Percentiles rank a stretch among this genome's conserved stretches.
These are phyloP conservation scores for Hypena proboscidalis DNA, from an alignment of 2,888 invertebrate species.

Conservation along the genomic window DNA sequence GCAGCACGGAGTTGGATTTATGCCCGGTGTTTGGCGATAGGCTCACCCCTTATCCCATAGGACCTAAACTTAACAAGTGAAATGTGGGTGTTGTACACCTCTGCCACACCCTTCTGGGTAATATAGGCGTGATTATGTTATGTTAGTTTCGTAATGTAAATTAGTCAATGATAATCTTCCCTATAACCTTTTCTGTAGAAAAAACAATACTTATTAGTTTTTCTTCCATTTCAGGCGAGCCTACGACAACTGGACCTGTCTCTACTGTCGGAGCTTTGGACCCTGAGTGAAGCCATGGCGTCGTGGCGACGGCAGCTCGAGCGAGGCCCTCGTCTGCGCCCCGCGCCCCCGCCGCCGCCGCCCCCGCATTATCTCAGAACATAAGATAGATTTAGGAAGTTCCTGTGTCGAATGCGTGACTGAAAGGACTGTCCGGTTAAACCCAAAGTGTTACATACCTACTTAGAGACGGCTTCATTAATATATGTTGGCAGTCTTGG, in stretches of 20 bases:
- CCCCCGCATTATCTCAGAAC: slow-evolving; percentile 79
- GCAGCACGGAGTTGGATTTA: no score
- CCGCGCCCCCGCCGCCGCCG: slow-evolving; percentile 80
- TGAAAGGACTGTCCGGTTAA: slow-evolving; percentile 2
- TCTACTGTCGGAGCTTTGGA: slow-evolving; percentile 95
- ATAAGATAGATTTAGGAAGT: slow-evolving; percentile 35
- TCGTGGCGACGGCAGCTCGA: slow-evolving; percentile 88
- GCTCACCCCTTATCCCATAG: no score
- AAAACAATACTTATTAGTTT: slow-evolving; percentile 9
- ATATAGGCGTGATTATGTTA: no score
- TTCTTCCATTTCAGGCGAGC: slow-evolving; percentile 89
- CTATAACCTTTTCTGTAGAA: not conserved
- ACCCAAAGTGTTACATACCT: no score
- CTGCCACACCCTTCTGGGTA: no score
- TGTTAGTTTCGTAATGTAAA: no score
- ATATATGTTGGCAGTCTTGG: no score
- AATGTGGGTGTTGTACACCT: no score
- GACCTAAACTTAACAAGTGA: no score
- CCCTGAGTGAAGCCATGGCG: slow-evolving; percentile 96
- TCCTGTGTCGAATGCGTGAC: slow-evolving; percentile 4
- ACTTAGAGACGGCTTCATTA: no score
- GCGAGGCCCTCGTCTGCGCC: slow-evolving; percentile 79
- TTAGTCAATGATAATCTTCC: not conserved
- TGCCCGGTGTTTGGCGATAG: no score
- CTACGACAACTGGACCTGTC: slow-evolving; percentile 95